Conservation (phyloP, 2,113 vertebrate genomes). For the Conger conger region DNA sequence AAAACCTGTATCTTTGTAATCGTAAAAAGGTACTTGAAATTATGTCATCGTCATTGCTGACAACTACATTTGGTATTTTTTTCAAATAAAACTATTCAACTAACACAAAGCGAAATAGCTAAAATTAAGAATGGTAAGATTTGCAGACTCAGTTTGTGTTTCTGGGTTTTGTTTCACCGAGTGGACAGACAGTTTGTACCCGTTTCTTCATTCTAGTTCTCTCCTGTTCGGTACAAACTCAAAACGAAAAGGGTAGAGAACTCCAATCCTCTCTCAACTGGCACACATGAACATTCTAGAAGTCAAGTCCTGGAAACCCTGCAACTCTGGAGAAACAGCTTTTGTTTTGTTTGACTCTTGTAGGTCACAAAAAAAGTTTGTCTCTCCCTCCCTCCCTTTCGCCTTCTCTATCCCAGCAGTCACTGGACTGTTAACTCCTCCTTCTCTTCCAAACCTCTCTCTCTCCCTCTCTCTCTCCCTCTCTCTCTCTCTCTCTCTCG, state of each 20-base stretch:
- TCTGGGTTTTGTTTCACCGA: neutral
- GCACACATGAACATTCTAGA: slow-evolving; percentile 59
- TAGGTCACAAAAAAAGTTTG: slow-evolving; percentile 63
- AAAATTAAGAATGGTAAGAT: neutral
- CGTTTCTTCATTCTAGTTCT: neutral
- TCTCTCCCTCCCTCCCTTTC: slow-evolving; percentile 52
- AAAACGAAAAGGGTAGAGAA: slow-evolving; percentile 12
- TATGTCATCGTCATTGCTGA: neutral
- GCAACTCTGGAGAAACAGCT: slow-evolving; percentile 56
- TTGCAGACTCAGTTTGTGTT: neutral
- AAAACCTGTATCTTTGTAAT: neutral
- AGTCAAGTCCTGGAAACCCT: slow-evolving; percentile 68
- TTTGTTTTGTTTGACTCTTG: slow-evolving; percentile 70
- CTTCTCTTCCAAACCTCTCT: slow-evolving; percentile 53
- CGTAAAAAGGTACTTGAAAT: neutral
- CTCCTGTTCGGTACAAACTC: neutral
- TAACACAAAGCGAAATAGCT: neutral
- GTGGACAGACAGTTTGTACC: neutral
- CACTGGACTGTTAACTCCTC: slow-evolving; percentile 58
- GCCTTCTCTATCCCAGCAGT: slow-evolving; percentile 55
- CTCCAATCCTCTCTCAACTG: neutral
- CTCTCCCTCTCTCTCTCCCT: slow-evolving; percentile 51
- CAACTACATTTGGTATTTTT: neutral
- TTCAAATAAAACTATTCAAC: neutral
- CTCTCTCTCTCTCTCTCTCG: slow-evolving; percentile 36